Evolutionary conservation across 2,888 invertebrate species (phyloP).

Genomic region (Leptinotarsa peninsularis): DNA sequence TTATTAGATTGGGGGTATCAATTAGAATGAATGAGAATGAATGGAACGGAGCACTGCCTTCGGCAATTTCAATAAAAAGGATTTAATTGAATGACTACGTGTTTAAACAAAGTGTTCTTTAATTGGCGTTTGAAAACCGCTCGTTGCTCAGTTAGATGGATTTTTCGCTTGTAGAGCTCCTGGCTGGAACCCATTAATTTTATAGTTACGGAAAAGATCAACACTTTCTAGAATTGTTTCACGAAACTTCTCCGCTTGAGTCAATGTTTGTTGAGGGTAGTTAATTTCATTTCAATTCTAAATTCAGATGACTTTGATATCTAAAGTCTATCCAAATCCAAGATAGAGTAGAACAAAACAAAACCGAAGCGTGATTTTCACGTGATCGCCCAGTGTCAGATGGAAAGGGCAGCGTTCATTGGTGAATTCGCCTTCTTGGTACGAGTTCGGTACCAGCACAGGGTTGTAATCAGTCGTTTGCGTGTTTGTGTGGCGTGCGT

Average conservation of each 20-base stretch:
- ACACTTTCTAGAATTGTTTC: not conserved
- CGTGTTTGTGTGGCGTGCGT: too few species aligned
- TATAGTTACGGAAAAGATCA: slow-evolving; percentile 7
- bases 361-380: too few species aligned
- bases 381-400: too few species aligned
- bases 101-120: slow-evolving; percentile 17
- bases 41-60: slow-evolving; percentile 7
- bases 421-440: too few species aligned
- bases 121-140: slow-evolving; percentile 23
- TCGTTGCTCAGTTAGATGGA: slow-evolving; percentile 23
- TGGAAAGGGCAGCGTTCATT: too few species aligned
- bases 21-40: slow-evolving; percentile 22
- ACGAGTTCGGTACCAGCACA: too few species aligned
- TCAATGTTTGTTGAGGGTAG: not conserved
- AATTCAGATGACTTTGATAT: too few species aligned
- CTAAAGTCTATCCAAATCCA: too few species aligned
- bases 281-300: not conserved
- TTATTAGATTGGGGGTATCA: slow-evolving; percentile 29
- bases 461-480: too few species aligned
- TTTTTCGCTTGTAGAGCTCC: slow-evolving; percentile 13
- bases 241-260: not conserved
- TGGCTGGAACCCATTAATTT: slow-evolving; percentile 7
- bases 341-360: too few species aligned
- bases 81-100: slow-evolving; percentile 34
- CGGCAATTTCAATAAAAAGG: slow-evolving; percentile 29